These are phyloP conservation scores for Temnopleurus reevesii DNA, from an alignment of 53 echinoderm and acorn worm genomes.

Conservation along the genomic window DNA sequence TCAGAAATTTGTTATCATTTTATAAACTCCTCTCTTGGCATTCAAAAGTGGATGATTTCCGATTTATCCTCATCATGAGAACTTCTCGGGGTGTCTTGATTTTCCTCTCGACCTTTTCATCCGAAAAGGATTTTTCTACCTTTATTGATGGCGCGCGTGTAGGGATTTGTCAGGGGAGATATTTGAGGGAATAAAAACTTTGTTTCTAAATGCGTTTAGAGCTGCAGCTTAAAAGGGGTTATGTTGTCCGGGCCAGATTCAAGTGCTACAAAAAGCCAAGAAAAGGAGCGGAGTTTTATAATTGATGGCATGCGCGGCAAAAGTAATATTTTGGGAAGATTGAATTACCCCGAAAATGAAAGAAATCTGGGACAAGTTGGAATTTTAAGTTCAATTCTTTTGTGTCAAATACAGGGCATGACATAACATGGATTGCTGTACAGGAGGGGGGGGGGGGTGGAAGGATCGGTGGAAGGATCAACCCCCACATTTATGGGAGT, in stretches of 20 bases:
- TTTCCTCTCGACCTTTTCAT: constrained; percentile 17
- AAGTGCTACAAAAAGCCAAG: neutral
- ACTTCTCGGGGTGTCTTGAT: neutral
- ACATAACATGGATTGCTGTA: neutral
- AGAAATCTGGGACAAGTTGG: neutral
- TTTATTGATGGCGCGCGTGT: constrained; percentile 34
- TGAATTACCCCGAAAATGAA: neutral
- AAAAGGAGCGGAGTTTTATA: constrained; percentile 6
- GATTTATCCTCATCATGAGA: neutral
- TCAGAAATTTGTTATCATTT: neutral
- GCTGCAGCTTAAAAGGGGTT: constrained; percentile 40
- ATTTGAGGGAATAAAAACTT: constrained; percentile 7
- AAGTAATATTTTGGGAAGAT: neutral
- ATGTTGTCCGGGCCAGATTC: constrained; percentile 21
- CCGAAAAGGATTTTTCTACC: constrained; percentile 19
- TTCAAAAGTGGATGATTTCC: constrained; percentile 16
- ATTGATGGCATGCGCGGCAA: constrained; percentile 29
- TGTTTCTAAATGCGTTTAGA: neutral
- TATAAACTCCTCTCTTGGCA: neutral
- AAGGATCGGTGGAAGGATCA: too few species aligned
- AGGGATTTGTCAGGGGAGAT: neutral
- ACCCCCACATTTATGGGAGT: too few species aligned
- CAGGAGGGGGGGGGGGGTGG: neutral
- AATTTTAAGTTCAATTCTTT: neutral
- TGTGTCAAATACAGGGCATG: neutral